Base-by-base conservation (phyloP, 2,888 invertebrate species). In the Anarsia innoxiella region DNA sequence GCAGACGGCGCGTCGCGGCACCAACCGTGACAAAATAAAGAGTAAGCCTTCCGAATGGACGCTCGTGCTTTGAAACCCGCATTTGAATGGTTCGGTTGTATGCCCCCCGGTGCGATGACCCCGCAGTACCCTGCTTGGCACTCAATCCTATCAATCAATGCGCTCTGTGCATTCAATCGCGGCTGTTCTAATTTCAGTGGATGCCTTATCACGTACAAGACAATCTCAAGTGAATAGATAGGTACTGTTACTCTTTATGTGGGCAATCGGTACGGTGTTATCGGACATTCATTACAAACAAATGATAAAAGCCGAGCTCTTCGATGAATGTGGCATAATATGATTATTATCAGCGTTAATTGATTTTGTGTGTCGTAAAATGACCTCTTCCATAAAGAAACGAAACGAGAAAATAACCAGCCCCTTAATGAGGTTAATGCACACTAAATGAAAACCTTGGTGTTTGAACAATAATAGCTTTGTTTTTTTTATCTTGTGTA, bases 61-160 rank as follows among this genome's bases (percentile, higher is more conserved):
- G 53, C 37, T 37, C 12, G 41, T 51, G 49, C 42, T 40, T 45
- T 44, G 19, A 43, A 36, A 38, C 45, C 46, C 42, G 42, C 52
- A 56, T 63, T 61, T 51, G 53, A 62, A 65, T 61, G 59, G 61
- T 46, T 49, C 53, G 59, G 45, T 45, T 51, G 45, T 48, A 49
- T 56, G 56, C 56, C 60, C 68, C 61, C 66, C 62, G 45, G 76
- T 62, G 50, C 76, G 65, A 65, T 69, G 76, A 76, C 72, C 77
- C 48, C 51, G 38, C 36, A 31, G 25, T 25, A 9, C 47, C 54
- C 49, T 44, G 52, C 44, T 56, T 27, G 27, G 12, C 19, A 12
- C 26, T 36, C 37, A 32, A 29, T 37, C 36, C 34, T 29, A 39
- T 40, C 42, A 42, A 45, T 42, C 44, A 42, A 37, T 33, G 28